These are phyloP conservation scores for Xerus rutilus DNA, from an alignment of 2,797 vertebrate species.

Conservation along the genomic window DNA sequence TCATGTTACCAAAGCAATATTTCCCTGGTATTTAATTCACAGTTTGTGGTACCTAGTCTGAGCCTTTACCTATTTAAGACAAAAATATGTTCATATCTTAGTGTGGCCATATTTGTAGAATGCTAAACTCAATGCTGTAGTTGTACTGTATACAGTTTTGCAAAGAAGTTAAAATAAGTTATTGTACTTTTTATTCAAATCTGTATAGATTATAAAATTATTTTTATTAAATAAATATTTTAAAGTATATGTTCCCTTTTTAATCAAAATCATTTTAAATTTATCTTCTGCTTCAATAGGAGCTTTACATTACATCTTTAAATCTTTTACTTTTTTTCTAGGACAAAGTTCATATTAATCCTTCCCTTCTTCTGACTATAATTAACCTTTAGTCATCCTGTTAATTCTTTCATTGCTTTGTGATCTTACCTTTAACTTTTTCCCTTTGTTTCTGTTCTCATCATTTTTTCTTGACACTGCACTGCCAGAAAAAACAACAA, in stretches of 20 bases:
- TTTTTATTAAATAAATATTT: slow-evolving; percentile 89
- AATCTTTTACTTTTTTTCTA: slow-evolving; percentile 33
- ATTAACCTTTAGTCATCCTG: background rate
- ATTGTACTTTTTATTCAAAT: slow-evolving; percentile 77
- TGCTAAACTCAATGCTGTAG: background rate
- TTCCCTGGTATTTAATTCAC: slow-evolving; percentile 65
- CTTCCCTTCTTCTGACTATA: background rate
- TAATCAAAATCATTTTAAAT: slow-evolving; percentile 67
- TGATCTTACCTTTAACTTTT: background rate
- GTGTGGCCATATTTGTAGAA: slow-evolving; percentile 36
- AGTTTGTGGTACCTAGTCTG: background rate
- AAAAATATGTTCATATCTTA: background rate
- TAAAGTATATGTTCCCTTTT: slow-evolving; percentile 29
- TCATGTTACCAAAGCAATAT: slow-evolving; percentile 78
- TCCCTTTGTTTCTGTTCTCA: background rate
- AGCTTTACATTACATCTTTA: background rate
- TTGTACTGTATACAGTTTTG: slow-evolving; percentile 79
- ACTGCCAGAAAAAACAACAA: too few relatives aligned
- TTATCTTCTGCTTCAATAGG: slow-evolving; percentile 8
- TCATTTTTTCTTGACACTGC: background rate
- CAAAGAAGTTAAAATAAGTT: slow-evolving; percentile 68
- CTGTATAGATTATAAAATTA: slow-evolving; percentile 83
- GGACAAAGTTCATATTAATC: background rate
- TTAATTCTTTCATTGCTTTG: background rate
- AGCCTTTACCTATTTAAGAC: slow-evolving; percentile 36